phyloP scores from a whole-genome alignment of 1,140 invertebrate species.

The Contarinia nasturtii region DNA sequence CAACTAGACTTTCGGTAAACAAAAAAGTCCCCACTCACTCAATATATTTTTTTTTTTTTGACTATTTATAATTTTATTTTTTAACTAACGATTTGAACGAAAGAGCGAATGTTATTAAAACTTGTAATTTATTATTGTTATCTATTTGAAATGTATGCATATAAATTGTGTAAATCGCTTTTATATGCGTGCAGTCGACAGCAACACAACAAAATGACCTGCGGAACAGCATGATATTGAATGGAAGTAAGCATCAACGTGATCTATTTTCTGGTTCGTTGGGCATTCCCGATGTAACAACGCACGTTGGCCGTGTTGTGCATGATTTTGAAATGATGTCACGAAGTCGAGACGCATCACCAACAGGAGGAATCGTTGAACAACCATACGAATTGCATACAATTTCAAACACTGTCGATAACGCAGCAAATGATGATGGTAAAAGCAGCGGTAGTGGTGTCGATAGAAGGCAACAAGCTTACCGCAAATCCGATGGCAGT shows the following conservation, averaged over 20 bases:
- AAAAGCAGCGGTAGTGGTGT: too few species aligned
- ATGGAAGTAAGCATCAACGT: slow-evolving; percentile 12
- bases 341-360: slow-evolving; percentile 10
- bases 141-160: background rate
- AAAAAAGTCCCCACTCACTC: too few species aligned
- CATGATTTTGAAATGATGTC: slow-evolving; percentile 23
- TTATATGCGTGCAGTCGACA: slow-evolving; percentile 3
- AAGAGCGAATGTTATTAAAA: background rate
- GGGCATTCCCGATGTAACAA: slow-evolving; percentile 21
- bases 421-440: too few species aligned
- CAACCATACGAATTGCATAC: slow-evolving; percentile 2
- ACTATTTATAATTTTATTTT: too few species aligned
- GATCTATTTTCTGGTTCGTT: slow-evolving; percentile 21
- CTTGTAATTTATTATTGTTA: background rate
- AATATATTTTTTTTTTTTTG: too few species aligned
- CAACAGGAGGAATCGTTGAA: background rate
- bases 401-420: too few species aligned
- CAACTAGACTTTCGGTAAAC: too few species aligned
- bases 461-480: too few species aligned
- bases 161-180: background rate
- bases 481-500: too few species aligned
- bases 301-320: slow-evolving; percentile 21
- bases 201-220: slow-evolving; percentile 1
- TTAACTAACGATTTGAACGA: background rate
- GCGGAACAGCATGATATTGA: background rate